Evolutionary conservation across 2,113 vertebrate genomes (phyloP).

Genomic region (Malurus melanocephalus): DNA sequence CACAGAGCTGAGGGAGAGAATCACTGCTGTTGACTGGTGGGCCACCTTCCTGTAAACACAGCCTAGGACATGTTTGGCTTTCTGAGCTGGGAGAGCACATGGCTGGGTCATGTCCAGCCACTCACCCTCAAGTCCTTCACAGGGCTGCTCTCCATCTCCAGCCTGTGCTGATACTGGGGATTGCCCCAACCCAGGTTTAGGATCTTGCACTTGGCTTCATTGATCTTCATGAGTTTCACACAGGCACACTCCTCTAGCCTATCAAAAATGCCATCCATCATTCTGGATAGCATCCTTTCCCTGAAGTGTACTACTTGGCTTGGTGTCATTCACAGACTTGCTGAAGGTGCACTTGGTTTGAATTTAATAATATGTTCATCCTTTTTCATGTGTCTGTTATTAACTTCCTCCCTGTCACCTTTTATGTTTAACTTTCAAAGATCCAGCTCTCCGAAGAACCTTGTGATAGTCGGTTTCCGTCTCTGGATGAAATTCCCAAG

Average conservation of each 20-base stretch:
- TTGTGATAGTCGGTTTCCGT: not conserved
- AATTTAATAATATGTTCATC: not conserved
- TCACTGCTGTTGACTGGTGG: fast-evolving
- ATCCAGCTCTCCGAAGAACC: not conserved
- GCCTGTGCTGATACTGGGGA: fast-evolving
- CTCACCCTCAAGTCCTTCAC: fast-evolving
- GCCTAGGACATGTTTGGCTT: fast-evolving
- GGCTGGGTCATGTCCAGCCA: not conserved
- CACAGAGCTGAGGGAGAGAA: not conserved
- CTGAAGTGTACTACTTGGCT: fast-evolving
- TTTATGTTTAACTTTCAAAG: constrained; percentile 36
- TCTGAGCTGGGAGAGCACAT: fast-evolving
- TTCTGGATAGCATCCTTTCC: not conserved
- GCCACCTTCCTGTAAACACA: fast-evolving
- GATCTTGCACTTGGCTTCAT: not conserved
- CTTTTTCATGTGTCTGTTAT: not conserved
- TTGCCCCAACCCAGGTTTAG: fast-evolving
- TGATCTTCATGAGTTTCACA: not conserved
- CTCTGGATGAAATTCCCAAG: not conserved
- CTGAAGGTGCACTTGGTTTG: not conserved
- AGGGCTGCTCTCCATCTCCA: not conserved
- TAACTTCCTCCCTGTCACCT: not conserved
- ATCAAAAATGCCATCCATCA: not conserved
- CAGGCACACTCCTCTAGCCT: not conserved
- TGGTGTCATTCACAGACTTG: not conserved